Conservation (phyloP, 1,140 invertebrate species). For the Pogonognathellus flavescens region DNA sequence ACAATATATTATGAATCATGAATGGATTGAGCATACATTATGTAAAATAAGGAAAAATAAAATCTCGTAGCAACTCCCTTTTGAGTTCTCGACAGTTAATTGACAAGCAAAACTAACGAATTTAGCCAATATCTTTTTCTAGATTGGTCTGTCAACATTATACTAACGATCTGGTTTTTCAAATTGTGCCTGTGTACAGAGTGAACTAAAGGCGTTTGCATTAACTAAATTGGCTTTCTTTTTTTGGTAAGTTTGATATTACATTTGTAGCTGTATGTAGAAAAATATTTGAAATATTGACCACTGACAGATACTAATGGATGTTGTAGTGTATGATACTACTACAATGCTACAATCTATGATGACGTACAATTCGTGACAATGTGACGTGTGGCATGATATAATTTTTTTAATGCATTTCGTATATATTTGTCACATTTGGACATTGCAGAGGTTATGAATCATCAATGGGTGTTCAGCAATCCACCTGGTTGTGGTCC, state of each 20-base stretch:
- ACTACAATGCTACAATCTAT: too few relatives aligned
- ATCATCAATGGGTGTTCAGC: conserved; percentile 53
- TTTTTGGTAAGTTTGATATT: conserved; percentile 12
- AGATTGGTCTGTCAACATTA: neutral
- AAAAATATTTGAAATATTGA: too few relatives aligned
- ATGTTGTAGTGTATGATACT: too few relatives aligned
- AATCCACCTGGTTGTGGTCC: conserved; percentile 38
- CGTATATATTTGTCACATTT: neutral
- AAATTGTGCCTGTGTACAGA: neutral
- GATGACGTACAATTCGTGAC: neutral
- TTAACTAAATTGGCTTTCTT: conserved; percentile 7
- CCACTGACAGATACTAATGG: too few relatives aligned
- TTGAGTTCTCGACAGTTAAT: too few relatives aligned
- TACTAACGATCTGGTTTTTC: neutral
- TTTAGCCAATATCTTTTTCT: neutral
- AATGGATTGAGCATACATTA: too few relatives aligned
- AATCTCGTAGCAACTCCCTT: too few relatives aligned
- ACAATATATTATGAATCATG: too few relatives aligned
- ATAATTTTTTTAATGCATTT: neutral
- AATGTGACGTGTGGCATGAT: neutral
- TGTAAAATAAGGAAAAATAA: too few relatives aligned
- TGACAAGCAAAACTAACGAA: too few relatives aligned
- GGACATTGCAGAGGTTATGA: conserved; percentile 46
- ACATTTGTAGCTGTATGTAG: too few relatives aligned
- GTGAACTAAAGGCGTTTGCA: neutral